Evolutionary conservation across 2,797 vertebrate genomes (phyloP).

Genomic region (Serranus cabrilla): DNA sequence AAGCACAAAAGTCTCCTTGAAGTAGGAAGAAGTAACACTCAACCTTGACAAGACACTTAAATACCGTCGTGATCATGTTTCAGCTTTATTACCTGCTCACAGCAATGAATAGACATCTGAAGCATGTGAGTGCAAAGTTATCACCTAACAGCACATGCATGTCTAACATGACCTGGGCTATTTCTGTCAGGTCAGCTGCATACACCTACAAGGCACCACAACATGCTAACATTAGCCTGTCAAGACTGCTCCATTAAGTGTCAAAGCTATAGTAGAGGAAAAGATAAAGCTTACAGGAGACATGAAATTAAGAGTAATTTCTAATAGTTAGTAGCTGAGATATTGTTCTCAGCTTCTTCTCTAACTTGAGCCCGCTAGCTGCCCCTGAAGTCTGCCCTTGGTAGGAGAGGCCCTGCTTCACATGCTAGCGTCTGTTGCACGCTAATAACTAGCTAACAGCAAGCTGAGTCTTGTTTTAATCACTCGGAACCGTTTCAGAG

Average conservation of each 20-base stretch:
- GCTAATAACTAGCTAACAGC: constrained; percentile 1
- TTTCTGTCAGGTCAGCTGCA: constrained; percentile 43
- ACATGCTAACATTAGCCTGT: not conserved
- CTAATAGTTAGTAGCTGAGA: not conserved
- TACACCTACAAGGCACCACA: not conserved
- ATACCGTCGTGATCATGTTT: not conserved
- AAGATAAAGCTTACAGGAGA: not conserved
- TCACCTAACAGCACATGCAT: not conserved
- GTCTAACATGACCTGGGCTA: constrained; percentile 37
- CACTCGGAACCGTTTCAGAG: no score
- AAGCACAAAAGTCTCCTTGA: not conserved
- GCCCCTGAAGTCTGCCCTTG: constrained; percentile 30
- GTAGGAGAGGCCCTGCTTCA: constrained; percentile 53
- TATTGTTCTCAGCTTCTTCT: not conserved
- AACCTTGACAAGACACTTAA: no score
- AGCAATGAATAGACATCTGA: not conserved
- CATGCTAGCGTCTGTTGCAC: constrained; percentile 24
- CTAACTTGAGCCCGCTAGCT: not conserved
- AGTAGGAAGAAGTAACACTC: not conserved
- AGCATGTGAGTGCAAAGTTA: not conserved
- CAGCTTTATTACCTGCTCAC: not conserved
- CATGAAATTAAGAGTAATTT: not conserved
- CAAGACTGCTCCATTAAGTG: not conserved
- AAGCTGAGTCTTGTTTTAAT: not conserved
- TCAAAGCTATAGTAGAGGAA: not conserved